phyloP scores from a whole-genome alignment of 2,888 invertebrate genomes.

The Exocentrus adspersus region DNA sequence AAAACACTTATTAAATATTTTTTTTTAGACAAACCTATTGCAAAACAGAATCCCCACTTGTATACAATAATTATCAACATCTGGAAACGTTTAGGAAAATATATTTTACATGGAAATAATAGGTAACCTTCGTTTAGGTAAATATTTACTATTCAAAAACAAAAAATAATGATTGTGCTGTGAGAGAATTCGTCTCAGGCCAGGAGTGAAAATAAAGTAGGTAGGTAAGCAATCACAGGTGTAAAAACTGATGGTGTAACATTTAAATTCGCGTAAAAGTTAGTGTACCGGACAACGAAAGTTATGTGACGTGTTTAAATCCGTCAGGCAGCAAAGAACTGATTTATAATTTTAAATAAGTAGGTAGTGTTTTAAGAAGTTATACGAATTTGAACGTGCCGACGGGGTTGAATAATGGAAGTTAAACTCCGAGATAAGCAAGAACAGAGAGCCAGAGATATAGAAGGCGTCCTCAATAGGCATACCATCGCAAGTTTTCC shows the following conservation, averaged over 20 bases:
- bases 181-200: background rate
- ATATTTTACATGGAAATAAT: slow-evolving; percentile 8
- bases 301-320: background rate
- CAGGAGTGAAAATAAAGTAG: background rate
- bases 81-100: too few species aligned
- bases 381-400: background rate
- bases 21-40: background rate
- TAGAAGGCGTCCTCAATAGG: slow-evolving; percentile 52
- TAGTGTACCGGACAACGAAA: background rate
- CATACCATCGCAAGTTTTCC: slow-evolving; percentile 71
- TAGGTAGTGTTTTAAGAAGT: background rate
- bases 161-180: slow-evolving; percentile 11
- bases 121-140: slow-evolving; percentile 17
- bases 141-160: slow-evolving; percentile 21
- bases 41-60: background rate
- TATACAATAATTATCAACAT: too few species aligned
- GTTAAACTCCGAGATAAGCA: slow-evolving; percentile 56
- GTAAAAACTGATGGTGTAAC: slow-evolving; percentile 7
- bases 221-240: background rate
- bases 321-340: background rate
- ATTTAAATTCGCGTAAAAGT: background rate
- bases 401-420: slow-evolving; percentile 31
- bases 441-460: slow-evolving; percentile 49
- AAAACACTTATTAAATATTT: too few species aligned
- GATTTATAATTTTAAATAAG: too few species aligned